Evolutionary conservation across 2,888 invertebrate genomes (phyloP), one percentile per base, ranked within the genome.

Genomic region (Periphyllus acericola): DNA sequence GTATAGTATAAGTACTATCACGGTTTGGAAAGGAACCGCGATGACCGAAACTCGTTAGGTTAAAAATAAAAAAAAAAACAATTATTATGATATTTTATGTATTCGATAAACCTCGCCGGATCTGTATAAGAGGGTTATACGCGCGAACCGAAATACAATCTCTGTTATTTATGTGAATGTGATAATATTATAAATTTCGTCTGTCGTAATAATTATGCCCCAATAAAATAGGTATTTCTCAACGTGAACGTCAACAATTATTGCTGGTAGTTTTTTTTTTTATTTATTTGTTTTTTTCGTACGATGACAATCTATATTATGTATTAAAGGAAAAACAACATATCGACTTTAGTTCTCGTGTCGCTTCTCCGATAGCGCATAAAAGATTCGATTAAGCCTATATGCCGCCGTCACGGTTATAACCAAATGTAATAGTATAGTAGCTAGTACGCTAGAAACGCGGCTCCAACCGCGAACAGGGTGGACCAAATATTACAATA

Each of bases 141-240:
- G 25, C 6, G 25, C 9, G 21, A 52, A 32, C 9, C 29, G 8
- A 32, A 78, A 55, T 21, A 55, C 32, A 55, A 78, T 4, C 78
- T 32, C 52, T 11, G 34, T 60, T 55, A 55, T 79, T 79, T 79
- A 60, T 79, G 55, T 5, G 79, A 55, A 55, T 55, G 32, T 55
- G 55, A 60, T 79, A 79, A 79, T 79, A 14, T 46, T n/a, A n/a
- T n/a, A n/a, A 46, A 46, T 46, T 46, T 32, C 25, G 25, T n/a
- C 29, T 60, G 14, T 21, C 17, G 34, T 60, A 60, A 25, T 79
- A 34, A 79, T 79, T 55, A 55, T 25, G 79, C 32, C 79, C 46
- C 55, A 34, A 79, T 19, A 79, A 25, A 3, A 55, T 32, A 29
- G 36, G 46, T 36, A 5, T 34, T 34, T 74, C 8, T 25, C 6